Conservation (phyloP, 2,888 invertebrate species). For the Gastracanthus pulcherrimus region DNA sequence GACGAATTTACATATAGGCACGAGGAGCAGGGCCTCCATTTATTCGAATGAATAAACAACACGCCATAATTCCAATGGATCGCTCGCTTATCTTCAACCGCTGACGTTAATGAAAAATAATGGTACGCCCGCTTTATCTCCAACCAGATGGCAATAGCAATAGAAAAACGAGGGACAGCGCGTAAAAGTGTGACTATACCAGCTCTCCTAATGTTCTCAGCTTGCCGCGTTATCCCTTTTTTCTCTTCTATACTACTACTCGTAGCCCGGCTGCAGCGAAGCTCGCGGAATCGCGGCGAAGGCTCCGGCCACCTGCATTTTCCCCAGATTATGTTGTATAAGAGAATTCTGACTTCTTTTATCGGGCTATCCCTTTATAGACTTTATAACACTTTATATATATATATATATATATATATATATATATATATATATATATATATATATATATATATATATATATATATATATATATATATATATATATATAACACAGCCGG, state of each 20-base stretch:
- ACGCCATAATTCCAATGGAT: constrained; percentile 17
- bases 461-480: too few species aligned
- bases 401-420: too few species aligned
- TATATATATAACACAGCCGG: neutral
- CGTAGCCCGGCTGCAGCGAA: too few species aligned
- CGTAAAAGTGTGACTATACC: neutral
- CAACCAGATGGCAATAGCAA: neutral
- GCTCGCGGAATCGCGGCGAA: neutral
- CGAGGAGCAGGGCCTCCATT: too few species aligned
- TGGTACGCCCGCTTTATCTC: constrained; percentile 16
- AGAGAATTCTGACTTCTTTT: constrained; percentile 25
- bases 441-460: too few species aligned
- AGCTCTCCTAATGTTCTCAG: neutral
- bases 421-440: too few species aligned
- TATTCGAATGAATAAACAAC: constrained; percentile 10
- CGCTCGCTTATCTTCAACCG: neutral
- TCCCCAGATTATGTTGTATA: constrained; percentile 40
- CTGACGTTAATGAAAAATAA: constrained; percentile 46
- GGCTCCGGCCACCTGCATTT: constrained; percentile 18
- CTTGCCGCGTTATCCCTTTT: neutral
- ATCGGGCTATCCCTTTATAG: neutral
- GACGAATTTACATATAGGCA: constrained; percentile 21
- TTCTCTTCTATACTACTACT: too few species aligned
- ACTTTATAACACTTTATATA: too few species aligned
- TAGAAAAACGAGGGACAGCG: neutral